A percentile compares a stretch with the other conserved stretches of the same genome.
These are phyloP conservation scores for Echinarachnius parma DNA, from an alignment of 53 echinoderm and acorn worm species.

Conservation along the genomic window DNA sequence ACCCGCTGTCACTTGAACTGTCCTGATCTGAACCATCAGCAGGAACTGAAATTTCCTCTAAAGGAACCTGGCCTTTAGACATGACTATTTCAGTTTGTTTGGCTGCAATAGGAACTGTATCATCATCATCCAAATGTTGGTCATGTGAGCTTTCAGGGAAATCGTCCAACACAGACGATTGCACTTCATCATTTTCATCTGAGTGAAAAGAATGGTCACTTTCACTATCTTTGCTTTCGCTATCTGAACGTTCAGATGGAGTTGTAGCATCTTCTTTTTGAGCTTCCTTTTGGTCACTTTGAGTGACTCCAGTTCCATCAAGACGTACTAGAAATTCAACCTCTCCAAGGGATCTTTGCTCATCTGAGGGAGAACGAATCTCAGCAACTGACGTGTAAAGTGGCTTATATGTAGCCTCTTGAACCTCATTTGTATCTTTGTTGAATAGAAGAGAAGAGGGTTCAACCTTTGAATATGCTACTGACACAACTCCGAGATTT, in stretches of 20 bases:
- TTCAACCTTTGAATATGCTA: constrained; percentile 20
- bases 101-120: constrained; percentile 13
- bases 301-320: constrained; percentile 16
- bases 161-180: background rate
- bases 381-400: constrained; percentile 9
- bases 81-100: constrained; percentile 13
- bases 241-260: too few relatives aligned
- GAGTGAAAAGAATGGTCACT: constrained; percentile 11
- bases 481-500: constrained; percentile 40
- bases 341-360: constrained; percentile 41
- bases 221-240: too few relatives aligned
- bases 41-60: constrained; percentile 8
- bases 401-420: constrained; percentile 6
- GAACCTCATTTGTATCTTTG: constrained; percentile 20
- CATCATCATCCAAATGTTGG: too few relatives aligned
- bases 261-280: constrained; percentile 8
- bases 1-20: constrained; percentile 25
- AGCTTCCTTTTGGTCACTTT: constrained; percentile 44
- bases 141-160: background rate
- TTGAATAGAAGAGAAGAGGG: constrained; percentile 10
- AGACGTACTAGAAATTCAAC: constrained; percentile 32
- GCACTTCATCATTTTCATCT: background rate
- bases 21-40: background rate
- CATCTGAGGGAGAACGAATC: constrained; percentile 22
- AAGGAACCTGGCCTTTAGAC: constrained; percentile 25